Conservation (phyloP, 2,113 vertebrate species). For the Istiophorus platypterus region DNA sequence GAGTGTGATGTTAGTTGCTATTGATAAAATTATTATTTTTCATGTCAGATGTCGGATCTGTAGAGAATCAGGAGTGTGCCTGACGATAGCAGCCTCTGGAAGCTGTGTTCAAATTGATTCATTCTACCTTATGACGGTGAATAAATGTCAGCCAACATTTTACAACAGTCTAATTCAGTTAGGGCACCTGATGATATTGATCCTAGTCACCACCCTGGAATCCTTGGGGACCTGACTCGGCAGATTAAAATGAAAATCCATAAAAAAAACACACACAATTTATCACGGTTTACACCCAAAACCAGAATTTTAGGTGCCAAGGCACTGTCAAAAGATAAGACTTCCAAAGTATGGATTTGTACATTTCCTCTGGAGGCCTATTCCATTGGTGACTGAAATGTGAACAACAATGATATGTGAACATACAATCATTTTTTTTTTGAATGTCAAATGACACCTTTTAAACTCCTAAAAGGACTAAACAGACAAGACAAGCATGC, state of each 20-base stretch:
- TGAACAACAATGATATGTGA: too few relatives aligned
- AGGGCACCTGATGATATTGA: not conserved
- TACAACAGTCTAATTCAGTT: not conserved
- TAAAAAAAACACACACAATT: not conserved
- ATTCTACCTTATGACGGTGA: slow-evolving; percentile 13
- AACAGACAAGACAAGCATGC: not conserved
- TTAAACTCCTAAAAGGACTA: not conserved
- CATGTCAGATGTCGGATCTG: not conserved
- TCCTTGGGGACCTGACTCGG: not conserved
- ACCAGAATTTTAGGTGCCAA: not conserved
- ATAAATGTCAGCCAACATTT: slow-evolving; percentile 29
- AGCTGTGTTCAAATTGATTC: slow-evolving; percentile 1
- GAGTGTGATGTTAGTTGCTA: not conserved
- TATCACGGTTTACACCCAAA: not conserved
- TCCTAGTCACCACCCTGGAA: not conserved
- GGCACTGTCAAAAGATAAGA: not conserved
- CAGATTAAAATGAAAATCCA: not conserved
- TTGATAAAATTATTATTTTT: not conserved
- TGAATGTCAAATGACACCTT: not conserved
- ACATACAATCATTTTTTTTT: too few relatives aligned
- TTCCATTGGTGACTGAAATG: not conserved
- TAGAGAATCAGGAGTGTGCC: not conserved
- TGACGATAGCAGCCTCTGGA: not conserved
- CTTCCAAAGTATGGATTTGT: not conserved
- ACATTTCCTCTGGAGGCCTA: too few relatives aligned